Conservation (phyloP, 2,888 invertebrate species). For the Odontothrips loti region DNA sequence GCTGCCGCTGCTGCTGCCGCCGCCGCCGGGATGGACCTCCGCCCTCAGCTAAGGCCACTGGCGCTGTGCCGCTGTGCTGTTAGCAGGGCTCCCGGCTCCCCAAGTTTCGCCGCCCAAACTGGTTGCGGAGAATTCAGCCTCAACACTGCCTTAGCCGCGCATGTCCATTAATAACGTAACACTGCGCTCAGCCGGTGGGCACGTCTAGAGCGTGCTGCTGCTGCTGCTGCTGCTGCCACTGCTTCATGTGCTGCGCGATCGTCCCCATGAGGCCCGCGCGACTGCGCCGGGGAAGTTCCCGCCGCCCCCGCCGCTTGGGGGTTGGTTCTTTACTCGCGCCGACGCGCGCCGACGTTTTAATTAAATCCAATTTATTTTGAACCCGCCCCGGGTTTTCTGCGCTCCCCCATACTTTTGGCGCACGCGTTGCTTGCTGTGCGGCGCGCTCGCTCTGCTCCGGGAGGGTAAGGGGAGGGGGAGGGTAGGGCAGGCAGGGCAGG, state of each 20-base stretch:
- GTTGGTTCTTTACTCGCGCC: neutral
- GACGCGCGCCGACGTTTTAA: constrained; percentile 19
- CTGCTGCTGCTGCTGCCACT: neutral
- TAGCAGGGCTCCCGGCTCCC: too few species aligned
- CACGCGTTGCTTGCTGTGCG: neutral
- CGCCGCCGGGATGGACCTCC: neutral
- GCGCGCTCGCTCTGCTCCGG: neutral
- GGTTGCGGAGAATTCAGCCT: too few species aligned
- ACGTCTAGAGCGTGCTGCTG: too few species aligned
- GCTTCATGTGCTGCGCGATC: too few species aligned
- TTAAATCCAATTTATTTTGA: constrained; percentile 27
- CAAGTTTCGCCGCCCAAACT: too few species aligned
- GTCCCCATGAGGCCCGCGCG: too few species aligned
- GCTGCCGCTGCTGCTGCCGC: neutral
- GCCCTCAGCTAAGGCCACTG: too few species aligned
- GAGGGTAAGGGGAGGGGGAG: neutral
- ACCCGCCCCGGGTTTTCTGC: constrained; percentile 4
- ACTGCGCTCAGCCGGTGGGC: too few species aligned
- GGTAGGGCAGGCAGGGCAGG: neutral
- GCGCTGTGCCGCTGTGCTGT: too few species aligned
- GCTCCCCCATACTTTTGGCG: neutral
- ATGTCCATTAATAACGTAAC: too few species aligned
- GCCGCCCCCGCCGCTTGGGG: neutral
- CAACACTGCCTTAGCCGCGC: too few species aligned
- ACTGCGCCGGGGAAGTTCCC: neutral